These are phyloP conservation scores for Molanna angustata DNA, from an alignment of 2,888 invertebrate species.

Conservation along the genomic window DNA sequence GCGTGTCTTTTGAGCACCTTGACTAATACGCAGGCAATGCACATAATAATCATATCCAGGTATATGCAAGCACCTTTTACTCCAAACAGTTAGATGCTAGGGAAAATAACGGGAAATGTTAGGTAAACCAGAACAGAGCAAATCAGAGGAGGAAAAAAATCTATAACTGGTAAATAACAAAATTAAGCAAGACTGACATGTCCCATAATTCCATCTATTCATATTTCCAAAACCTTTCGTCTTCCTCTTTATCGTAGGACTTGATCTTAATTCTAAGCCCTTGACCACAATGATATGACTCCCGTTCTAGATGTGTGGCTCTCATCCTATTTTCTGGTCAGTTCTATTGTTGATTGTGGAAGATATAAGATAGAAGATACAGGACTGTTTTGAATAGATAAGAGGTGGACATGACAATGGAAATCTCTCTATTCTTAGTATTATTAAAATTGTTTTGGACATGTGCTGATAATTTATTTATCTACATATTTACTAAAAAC, in stretches of 20 bases:
- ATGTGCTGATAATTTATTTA: too few species aligned
- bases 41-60: conserved; percentile 1
- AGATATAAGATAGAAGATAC: too few species aligned
- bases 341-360: too few species aligned
- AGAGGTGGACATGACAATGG: too few species aligned
- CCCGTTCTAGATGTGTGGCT: too few species aligned
- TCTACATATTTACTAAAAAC: too few species aligned
- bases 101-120: conserved; percentile 14
- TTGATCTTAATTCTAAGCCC: conserved; percentile 30
- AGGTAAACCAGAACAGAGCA: conserved; percentile 4
- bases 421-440: too few species aligned
- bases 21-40: conserved; percentile 9
- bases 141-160: too few species aligned
- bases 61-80: conserved; percentile 23
- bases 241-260: conserved; percentile 14
- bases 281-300: conserved; percentile 15
- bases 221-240: background rate
- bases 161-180: too few species aligned
- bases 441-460: too few species aligned
- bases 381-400: too few species aligned
- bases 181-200: conserved; percentile 26
- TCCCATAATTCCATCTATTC: conserved; percentile 18
- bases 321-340: too few species aligned
- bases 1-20: conserved; percentile 8
- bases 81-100: conserved; percentile 14